Evolutionary conservation across 2,797 vertebrate species (phyloP).

Genomic region (Artibeus jamaicensis): DNA sequence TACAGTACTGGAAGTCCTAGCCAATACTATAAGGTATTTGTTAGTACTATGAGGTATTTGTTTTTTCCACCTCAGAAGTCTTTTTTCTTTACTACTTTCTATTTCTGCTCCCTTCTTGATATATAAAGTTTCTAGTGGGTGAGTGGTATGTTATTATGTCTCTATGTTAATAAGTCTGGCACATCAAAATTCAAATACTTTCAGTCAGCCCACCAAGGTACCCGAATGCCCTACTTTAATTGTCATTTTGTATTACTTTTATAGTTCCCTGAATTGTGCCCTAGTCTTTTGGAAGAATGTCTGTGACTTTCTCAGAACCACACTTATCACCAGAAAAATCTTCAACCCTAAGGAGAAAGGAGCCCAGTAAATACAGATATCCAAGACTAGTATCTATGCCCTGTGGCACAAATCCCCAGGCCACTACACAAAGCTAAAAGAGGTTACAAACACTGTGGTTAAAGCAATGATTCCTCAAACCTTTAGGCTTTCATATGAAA

Average conservation of each 20-base stretch:
- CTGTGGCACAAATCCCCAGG: slow-evolving; percentile 38
- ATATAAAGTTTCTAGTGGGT: neutral
- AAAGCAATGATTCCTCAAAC: slow-evolving; percentile 23
- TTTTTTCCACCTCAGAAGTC: neutral
- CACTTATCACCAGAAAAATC: slow-evolving; percentile 60
- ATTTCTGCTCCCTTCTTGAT: slow-evolving; percentile 2
- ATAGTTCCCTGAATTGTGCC: slow-evolving; percentile 65
- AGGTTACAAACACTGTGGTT: neutral
- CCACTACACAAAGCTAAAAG: slow-evolving; percentile 40
- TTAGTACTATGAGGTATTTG: neutral
- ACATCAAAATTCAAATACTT: slow-evolving; percentile 65
- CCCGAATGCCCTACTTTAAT: slow-evolving; percentile 63
- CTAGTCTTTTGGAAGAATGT: slow-evolving; percentile 60
- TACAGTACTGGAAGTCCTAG: too few relatives aligned
- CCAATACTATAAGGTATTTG: too few relatives aligned
- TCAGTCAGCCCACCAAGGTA: slow-evolving; percentile 59
- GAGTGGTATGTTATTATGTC: slow-evolving; percentile 15
- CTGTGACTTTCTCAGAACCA: slow-evolving; percentile 29
- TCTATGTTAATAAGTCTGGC: slow-evolving; percentile 59
- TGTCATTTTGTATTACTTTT: slow-evolving; percentile 72
- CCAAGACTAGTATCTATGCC: slow-evolving; percentile 39
- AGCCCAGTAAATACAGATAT: slow-evolving; percentile 55
- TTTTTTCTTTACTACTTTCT: slow-evolving; percentile 29
- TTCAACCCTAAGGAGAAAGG: slow-evolving; percentile 46
- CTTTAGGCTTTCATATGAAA: slow-evolving; percentile 48